Base-by-base conservation (phyloP, 1,140 invertebrate species). In the Bombyx mori region DNA sequence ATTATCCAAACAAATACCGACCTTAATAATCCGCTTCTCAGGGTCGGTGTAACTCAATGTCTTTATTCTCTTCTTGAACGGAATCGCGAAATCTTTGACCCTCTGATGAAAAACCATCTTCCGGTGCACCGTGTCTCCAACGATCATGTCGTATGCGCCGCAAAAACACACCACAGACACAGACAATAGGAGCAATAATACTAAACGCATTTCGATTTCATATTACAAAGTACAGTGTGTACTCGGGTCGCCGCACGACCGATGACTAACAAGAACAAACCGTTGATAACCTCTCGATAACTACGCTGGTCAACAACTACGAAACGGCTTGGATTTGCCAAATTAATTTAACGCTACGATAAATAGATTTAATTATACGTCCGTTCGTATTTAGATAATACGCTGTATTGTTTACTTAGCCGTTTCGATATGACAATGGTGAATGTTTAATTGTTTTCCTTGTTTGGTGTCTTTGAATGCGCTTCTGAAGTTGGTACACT, bases 41-140 rank as follows among this genome's bases (percentile, higher is more conserved):
- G 82, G 74, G 65, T 87, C 84, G n/a, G 42, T 74, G 61, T 82
- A 87, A 1, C 77, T 70, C 55, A 85, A 65, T 42, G 67, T 69
- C 60, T 81, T 78, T 12, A 87, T 79, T 49, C 83, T 73, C 62
- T 87, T 87, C 64, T 85, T 87, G 62, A 87, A 87, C 1, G 84
- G 84, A 73, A 87, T 84, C 8, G 83, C 82, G 48, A 87, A 82
- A 48, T 85, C 79, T 61, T 87, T 87, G 8, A 87, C 73, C 52
- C 84, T 79, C 56, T 87, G 80, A 52, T 87, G 84, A 60, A 87
- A 87, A 45, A 87, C 81, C 84, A 87, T 84, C 67, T 85, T 87
- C 58, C 81, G 79, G 55, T 85, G 82, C 61, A 87, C 80, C 2
- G 78, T 85, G 47, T 87, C 84, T 44, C 84, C 84, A 12, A 82